Conservation (phyloP, 2,888 invertebrate genomes). For the Cryptocephalus moraei region DNA sequence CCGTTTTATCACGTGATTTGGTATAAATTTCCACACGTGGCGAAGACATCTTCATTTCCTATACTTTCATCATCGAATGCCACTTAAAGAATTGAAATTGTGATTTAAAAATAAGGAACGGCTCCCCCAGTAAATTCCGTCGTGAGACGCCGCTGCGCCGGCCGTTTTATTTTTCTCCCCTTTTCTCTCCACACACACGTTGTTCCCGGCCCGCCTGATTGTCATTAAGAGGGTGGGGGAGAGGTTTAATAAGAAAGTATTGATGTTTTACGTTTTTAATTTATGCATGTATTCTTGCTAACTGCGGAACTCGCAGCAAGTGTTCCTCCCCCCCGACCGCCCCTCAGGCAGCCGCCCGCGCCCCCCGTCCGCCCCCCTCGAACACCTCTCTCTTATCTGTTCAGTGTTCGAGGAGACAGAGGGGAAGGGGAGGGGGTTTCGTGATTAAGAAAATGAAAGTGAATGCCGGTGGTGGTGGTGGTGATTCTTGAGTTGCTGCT, state of each 20-base stretch:
- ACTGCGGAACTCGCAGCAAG: slow-evolving; percentile 12
- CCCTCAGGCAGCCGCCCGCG: slow-evolving; percentile 9
- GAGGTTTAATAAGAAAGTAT: slow-evolving; percentile 34
- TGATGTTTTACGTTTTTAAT: slow-evolving; percentile 36
- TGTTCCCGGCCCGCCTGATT: slow-evolving; percentile 23
- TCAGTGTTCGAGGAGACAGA: slow-evolving; percentile 8
- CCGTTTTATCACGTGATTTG: too few relatives aligned
- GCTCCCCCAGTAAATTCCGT: background rate
- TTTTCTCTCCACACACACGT: slow-evolving; percentile 27
- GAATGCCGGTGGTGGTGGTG: too few relatives aligned
- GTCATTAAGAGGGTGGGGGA: slow-evolving; percentile 32
- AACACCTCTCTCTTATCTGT: slow-evolving; percentile 14
- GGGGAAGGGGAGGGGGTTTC: slow-evolving; percentile 1
- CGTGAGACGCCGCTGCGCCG: slow-evolving; percentile 1
- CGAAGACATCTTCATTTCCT: too few relatives aligned
- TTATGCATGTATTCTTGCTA: slow-evolving; percentile 34
- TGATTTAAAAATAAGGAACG: too few relatives aligned
- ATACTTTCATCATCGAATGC: too few relatives aligned
- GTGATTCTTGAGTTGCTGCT: too few relatives aligned
- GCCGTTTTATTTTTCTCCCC: slow-evolving; percentile 29
- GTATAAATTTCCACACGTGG: too few relatives aligned
- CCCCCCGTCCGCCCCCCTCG: slow-evolving; percentile 12
- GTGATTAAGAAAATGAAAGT: slow-evolving; percentile 20
- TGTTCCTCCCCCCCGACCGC: slow-evolving; percentile 8
- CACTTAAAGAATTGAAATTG: too few relatives aligned